Evolutionary conservation across 2,797 vertebrate genomes (phyloP).

Genomic region (Sebastolobus alascanus): DNA sequence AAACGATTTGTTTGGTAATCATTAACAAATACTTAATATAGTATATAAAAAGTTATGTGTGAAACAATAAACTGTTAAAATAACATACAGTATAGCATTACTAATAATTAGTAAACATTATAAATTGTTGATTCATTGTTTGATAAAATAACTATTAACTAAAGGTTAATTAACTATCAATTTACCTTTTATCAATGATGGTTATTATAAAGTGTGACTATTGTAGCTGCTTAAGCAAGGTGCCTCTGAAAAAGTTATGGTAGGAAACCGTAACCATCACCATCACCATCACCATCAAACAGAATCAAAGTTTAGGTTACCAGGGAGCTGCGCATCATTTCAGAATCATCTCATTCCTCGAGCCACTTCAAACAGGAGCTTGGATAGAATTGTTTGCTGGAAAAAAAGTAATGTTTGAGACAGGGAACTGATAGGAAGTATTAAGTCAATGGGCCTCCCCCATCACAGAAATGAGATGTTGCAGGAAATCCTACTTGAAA

Average conservation of each 20-base stretch:
- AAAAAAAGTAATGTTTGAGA: neutral
- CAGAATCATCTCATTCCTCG: neutral
- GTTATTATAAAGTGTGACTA: too few relatives aligned
- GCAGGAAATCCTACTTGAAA: constrained; percentile 20
- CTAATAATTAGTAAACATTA: too few relatives aligned
- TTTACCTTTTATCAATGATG: too few relatives aligned
- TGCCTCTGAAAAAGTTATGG: neutral
- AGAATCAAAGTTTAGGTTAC: neutral
- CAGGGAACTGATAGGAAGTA: neutral
- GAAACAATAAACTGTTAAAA: too few relatives aligned
- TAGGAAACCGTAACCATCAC: neutral
- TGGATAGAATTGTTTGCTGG: neutral
- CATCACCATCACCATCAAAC: neutral
- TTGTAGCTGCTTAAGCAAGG: neutral
- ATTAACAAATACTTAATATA: too few relatives aligned
- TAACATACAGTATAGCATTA: too few relatives aligned
- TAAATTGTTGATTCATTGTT: too few relatives aligned
- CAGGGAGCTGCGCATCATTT: neutral
- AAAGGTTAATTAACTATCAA: too few relatives aligned
- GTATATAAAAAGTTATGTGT: too few relatives aligned
- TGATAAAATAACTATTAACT: too few relatives aligned
- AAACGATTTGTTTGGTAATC: too few relatives aligned
- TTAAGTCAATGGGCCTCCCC: neutral
- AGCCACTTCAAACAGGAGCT: constrained; percentile 18
- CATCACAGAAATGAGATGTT: constrained; percentile 17